These are phyloP conservation scores for Ptiloglossa arizonensis DNA, from an alignment of 1,140 invertebrate species.

Conservation along the genomic window DNA sequence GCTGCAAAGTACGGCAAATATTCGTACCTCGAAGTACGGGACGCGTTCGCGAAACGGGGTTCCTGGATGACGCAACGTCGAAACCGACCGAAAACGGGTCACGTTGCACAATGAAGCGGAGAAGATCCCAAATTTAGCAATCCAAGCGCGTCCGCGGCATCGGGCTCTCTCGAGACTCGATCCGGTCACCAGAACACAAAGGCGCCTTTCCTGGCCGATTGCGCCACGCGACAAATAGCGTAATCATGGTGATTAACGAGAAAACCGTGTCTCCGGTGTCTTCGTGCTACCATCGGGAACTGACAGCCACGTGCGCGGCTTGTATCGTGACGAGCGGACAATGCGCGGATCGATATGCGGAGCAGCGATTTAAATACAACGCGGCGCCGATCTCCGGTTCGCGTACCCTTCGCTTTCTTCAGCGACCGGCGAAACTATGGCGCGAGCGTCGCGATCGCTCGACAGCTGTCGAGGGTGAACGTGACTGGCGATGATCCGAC, in stretches of 20 bases:
- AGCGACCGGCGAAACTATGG: not conserved
- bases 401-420: slow-evolving; percentile 32
- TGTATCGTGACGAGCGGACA: slow-evolving; percentile 28
- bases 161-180: not conserved
- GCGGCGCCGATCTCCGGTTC: not conserved
- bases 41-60: not conserved
- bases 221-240: slow-evolving; percentile 61
- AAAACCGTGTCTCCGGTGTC: slow-evolving; percentile 48
- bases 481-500: slow-evolving; percentile 7
- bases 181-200: slow-evolving; percentile 56
- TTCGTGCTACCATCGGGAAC: slow-evolving; percentile 34
- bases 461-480: slow-evolving; percentile 12
- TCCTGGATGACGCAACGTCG: not conserved
- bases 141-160: not conserved
- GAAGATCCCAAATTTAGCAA: slow-evolving; percentile 34
- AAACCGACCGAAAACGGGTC: not conserved
- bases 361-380: slow-evolving; percentile 25
- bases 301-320: slow-evolving; percentile 36
- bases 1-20: not conserved
- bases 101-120: not conserved
- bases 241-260: slow-evolving; percentile 71
- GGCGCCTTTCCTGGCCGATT: slow-evolving; percentile 53
- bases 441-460: not conserved
- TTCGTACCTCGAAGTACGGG: not conserved
- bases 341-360: slow-evolving; percentile 24